Evolutionary conservation across 1,140 invertebrate genomes (phyloP), one percentile per base, ranked within the genome.

Genomic region (Leptinotarsa undecemlineata): DNA sequence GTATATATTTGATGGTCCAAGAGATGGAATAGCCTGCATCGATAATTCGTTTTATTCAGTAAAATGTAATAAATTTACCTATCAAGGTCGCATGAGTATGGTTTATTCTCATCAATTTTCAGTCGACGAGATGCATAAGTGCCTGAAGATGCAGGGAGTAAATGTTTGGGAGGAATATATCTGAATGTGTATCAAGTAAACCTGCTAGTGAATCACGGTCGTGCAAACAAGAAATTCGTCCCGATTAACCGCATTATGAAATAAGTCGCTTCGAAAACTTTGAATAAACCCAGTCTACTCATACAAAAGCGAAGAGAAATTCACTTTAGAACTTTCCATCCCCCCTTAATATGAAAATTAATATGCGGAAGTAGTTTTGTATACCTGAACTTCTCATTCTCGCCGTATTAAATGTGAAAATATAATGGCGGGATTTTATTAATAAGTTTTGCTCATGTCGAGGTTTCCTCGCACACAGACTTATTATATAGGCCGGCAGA

Each of bases 281-380:
- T 4, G 6, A 57, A 57, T 57, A n/a, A 57, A 57, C 51, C 51
- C 51, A 15, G 51, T 17, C 2, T n/a, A 57, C 4, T 57, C 14
- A 57, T n/a, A 57, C 51, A 57, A 57, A 57, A 57, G 51, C 51
- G 51, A n/a, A 57, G 51, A 57, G 17, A 57, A 57, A 57, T 57
- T 19, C 51, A 57, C 14, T 57, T 13, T 5, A 19, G 14, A 57
- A 57, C 51, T 57, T 57, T 14, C 6, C 63, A 23, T 64, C 63
- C 21, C 13, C 11, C 63, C 63, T 13, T 69, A 74, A 74, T 74
- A 60, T 60, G 73, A 42, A 66, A 60, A 74, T 74, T 74, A 74
- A 74, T 74, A 74, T 74, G 73, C 73, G 67, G 33, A 68, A 74
- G 67, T 74, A 69, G 73, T 74, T 74, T 62, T 74, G 73, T 74